phyloP scores from a whole-genome alignment of 2,113 vertebrate species.

The Lepus europaeus region DNA sequence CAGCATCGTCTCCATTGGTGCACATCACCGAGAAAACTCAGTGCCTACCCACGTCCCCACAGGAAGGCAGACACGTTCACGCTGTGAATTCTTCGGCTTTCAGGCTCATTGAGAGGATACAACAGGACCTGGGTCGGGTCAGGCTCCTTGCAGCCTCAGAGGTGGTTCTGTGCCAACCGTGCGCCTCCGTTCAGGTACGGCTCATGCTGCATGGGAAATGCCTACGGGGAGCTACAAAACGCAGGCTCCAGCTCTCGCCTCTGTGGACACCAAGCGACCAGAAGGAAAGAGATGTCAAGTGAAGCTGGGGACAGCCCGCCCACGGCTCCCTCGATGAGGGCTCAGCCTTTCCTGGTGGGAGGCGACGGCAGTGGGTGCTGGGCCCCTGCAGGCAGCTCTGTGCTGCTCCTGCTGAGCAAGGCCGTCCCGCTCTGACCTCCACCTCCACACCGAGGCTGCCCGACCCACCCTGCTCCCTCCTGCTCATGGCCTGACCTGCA shows the following conservation, averaged over 20 bases:
- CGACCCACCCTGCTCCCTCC: background rate
- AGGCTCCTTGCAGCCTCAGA: conserved; percentile 12
- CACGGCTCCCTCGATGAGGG: background rate
- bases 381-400: background rate
- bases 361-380: background rate
- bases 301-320: background rate
- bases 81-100: conserved; percentile 64
- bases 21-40: conserved; percentile 57
- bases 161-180: background rate
- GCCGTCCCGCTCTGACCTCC: background rate
- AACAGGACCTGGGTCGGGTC: background rate
- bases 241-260: background rate
- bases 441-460: background rate
- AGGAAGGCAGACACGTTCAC: conserved; percentile 49
- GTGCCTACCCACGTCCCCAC: conserved; percentile 56
- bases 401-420: background rate
- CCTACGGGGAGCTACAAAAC: background rate
- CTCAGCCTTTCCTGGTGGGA: background rate
- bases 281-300: background rate
- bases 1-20: background rate
- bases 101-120: conserved; percentile 19
- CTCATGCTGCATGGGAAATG: background rate
- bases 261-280: background rate
- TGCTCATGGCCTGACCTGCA: background rate
- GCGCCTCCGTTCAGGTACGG: background rate